Evolutionary conservation across 2,797 vertebrate genomes (phyloP).

Genomic region (Manis crassicaudata): DNA sequence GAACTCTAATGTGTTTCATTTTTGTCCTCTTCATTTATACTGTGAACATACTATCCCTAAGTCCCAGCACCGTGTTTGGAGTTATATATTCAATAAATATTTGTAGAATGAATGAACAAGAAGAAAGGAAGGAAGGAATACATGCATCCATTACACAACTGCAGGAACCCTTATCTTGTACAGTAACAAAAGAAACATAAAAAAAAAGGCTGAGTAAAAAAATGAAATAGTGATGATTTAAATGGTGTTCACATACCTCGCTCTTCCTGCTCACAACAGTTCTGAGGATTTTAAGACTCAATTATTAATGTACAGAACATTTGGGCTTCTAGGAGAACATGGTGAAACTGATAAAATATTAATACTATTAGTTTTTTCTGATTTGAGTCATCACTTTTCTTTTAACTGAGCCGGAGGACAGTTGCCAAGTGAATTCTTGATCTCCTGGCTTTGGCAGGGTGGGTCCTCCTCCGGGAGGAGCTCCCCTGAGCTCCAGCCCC

Average conservation of each 20-base stretch:
- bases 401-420: slow-evolving; percentile 62
- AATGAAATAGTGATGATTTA: neutral
- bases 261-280: neutral
- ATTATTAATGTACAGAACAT: slow-evolving; percentile 74
- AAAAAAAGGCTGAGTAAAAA: neutral
- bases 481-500: neutral
- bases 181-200: neutral
- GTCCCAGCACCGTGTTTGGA: neutral
- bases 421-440: slow-evolving; percentile 68
- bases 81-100: slow-evolving; percentile 21
- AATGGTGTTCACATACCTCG: neutral
- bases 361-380: slow-evolving; percentile 68
- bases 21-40: slow-evolving; percentile 1
- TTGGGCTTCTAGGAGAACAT: slow-evolving; percentile 51
- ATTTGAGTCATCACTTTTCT: slow-evolving; percentile 65
- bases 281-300: slow-evolving; percentile 61
- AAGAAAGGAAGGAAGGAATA: neutral
- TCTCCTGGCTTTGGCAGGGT: slow-evolving; percentile 18
- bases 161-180: neutral
- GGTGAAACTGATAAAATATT: slow-evolving; percentile 65
- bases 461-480: neutral
- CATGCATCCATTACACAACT: neutral
- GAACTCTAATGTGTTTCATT: neutral
- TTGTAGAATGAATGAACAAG: slow-evolving; percentile 18
- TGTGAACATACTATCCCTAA: neutral